Evolutionary conservation across 2,797 vertebrate species (phyloP), one percentile per base, ranked within the genome.

Genomic region (Lithobates pipiens): DNA sequence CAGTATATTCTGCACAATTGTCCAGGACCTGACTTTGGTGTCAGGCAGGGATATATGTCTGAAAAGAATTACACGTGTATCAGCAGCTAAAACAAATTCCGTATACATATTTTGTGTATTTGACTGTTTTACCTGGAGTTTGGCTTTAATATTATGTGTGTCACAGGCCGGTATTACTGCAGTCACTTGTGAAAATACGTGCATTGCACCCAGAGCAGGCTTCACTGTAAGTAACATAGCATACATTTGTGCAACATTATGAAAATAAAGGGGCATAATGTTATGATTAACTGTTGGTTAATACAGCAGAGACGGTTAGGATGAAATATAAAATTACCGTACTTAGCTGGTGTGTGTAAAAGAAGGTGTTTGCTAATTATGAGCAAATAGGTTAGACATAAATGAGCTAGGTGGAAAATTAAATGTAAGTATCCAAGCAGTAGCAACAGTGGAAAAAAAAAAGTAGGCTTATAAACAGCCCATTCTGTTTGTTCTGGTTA

Each of bases 401-500:
- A 67, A 27, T 25, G 27, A 29, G 25, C 25, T 67, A 5, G 65
- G 27, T 25, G 10, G 10, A 11, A 67, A 67, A 67, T 67, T 27
- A 67, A 67, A 67, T 67, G 3, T 67, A 67, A 67, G 65, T 65
- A 65, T 23, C 61, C 61, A 65, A 65, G 23, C 61, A 21, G 61
- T 67, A 67, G 39, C 34, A 61, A 23, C 71, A 73, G 46, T 72
- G 25, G 73, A 70, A 81, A 73, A 72, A 72, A 71, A 81, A 73
- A 72, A 61, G 9, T 10, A 25, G 71, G 29, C 32, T 71, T 81
- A 34, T 80, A 16, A 34, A 34, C 39, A 82, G 61, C 11, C 34
- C 34, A 15, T 71, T 63, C 36, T 3, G 61, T 63, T 73, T 82
- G 46, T 34, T 81, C 57, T 25, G 65, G 10, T 73, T 81, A 72